Evolutionary conservation across 2,888 invertebrate species (phyloP).

Genomic region (Cyrtodaria siliqua): DNA sequence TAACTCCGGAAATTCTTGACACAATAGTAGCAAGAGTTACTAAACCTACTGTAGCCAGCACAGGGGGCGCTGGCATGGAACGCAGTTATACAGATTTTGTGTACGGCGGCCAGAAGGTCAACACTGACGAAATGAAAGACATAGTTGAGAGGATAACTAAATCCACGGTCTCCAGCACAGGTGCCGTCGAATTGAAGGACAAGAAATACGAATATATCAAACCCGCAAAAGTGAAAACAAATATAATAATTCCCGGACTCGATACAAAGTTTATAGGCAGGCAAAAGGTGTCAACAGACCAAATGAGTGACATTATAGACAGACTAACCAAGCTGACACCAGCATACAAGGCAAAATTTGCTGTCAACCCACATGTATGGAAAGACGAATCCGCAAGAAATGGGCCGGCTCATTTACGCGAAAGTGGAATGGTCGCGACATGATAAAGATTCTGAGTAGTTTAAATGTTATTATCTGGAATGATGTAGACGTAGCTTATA

Average conservation of each 20-base stretch:
- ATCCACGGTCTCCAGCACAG: slow-evolving; percentile 73
- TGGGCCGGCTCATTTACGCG: slow-evolving; percentile 68
- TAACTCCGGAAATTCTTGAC: slow-evolving; percentile 62
- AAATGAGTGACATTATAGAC: slow-evolving; percentile 74
- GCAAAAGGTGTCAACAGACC: slow-evolving; percentile 63
- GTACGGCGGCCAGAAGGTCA: slow-evolving; percentile 72
- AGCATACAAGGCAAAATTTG: slow-evolving; percentile 76
- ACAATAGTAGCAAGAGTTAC: slow-evolving; percentile 73
- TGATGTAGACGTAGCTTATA: too few relatives aligned
- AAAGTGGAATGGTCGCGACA: slow-evolving; percentile 33
- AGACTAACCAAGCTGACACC: slow-evolving; percentile 77
- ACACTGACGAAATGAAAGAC: slow-evolving; percentile 65
- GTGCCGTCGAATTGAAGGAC: slow-evolving; percentile 65
- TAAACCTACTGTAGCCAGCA: slow-evolving; percentile 76
- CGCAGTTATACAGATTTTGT: slow-evolving; percentile 74
- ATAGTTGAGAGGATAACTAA: slow-evolving; percentile 75
- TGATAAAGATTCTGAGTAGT: too few relatives aligned
- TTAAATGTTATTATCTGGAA: too few relatives aligned
- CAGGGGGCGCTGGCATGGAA: slow-evolving; percentile 76
- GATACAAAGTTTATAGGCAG: slow-evolving; percentile 72
- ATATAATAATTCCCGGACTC: slow-evolving; percentile 74
- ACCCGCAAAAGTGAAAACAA: slow-evolving; percentile 74
- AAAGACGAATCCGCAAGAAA: slow-evolving; percentile 64
- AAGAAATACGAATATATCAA: slow-evolving; percentile 75
- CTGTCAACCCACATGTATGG: slow-evolving; percentile 76